Evolutionary conservation across 1,140 invertebrate species (phyloP).

Genomic region (Eumeta japonica): DNA sequence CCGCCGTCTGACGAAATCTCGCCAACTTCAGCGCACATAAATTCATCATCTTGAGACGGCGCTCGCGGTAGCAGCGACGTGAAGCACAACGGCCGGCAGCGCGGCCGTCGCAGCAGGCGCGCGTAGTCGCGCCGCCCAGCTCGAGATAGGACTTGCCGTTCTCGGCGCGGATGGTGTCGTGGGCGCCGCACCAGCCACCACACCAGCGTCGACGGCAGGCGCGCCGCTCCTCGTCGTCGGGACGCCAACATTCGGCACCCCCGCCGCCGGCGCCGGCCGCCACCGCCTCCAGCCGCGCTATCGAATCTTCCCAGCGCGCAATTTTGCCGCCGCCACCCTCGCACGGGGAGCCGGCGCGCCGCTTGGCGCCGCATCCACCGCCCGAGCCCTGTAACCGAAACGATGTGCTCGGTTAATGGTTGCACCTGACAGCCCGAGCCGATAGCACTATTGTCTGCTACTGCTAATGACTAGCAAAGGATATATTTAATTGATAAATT

Average conservation of each 20-base stretch:
- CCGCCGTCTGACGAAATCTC: slow-evolving; percentile 81
- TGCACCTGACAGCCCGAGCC: not conserved
- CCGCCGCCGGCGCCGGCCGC: slow-evolving; percentile 49
- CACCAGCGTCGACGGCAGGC: slow-evolving; percentile 48
- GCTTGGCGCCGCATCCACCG: slow-evolving; percentile 54
- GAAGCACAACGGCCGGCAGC: slow-evolving; percentile 74
- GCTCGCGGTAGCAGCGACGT: slow-evolving; percentile 76
- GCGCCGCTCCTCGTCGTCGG: slow-evolving; percentile 44
- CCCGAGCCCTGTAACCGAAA: slow-evolving; percentile 54
- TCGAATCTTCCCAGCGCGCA: slow-evolving; percentile 55
- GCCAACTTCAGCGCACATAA: slow-evolving; percentile 91
- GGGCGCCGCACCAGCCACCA: slow-evolving; percentile 59
- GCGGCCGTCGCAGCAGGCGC: slow-evolving; percentile 73
- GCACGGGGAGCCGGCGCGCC: slow-evolving; percentile 45
- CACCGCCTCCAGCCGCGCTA: slow-evolving; percentile 54
- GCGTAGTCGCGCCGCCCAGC: slow-evolving; percentile 69
- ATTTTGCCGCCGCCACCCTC: slow-evolving; percentile 46
- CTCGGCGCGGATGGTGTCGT: slow-evolving; percentile 83
- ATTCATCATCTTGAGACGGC: slow-evolving; percentile 85
- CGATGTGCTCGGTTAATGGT: not conserved
- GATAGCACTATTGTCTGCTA: too few species aligned
- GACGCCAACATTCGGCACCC: slow-evolving; percentile 49
- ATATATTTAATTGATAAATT: too few species aligned
- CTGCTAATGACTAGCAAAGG: too few species aligned
- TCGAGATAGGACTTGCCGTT: slow-evolving; percentile 89